Conservation (phyloP, 1,140 invertebrate genomes). For the Calephelis nemesis region DNA sequence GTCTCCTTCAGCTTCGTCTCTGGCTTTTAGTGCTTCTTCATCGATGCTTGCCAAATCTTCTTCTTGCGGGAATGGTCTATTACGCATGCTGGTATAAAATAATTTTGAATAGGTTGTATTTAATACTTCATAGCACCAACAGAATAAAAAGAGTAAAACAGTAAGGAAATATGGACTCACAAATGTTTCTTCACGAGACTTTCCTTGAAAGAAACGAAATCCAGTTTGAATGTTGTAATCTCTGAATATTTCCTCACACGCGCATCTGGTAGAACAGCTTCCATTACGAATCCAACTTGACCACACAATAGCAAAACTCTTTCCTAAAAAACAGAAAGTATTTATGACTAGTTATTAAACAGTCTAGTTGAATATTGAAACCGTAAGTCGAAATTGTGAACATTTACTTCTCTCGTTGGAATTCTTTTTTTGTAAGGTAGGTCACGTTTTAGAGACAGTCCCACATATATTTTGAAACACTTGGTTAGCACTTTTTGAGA, state of each 20-base stretch:
- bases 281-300: slow-evolving; percentile 61
- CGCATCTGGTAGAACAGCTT: slow-evolving; percentile 55
- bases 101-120: too few species aligned
- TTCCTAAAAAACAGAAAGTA: slow-evolving; percentile 41
- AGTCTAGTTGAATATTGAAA: too few species aligned
- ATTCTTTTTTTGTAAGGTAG: too few species aligned
- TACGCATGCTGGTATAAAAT: slow-evolving; percentile 45
- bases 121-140: too few species aligned
- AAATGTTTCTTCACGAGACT: slow-evolving; percentile 64
- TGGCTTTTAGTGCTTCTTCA: slow-evolving; percentile 68
- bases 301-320: slow-evolving; percentile 57
- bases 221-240: slow-evolving; percentile 64
- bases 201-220: slow-evolving; percentile 61
- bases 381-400: too few species aligned
- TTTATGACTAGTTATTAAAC: too few species aligned
- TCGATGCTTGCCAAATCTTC: slow-evolving; percentile 71
- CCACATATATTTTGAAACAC: too few species aligned
- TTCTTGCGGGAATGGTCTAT: slow-evolving; percentile 65
- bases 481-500: too few species aligned
- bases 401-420: too few species aligned
- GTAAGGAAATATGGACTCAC: slow-evolving; percentile 42
- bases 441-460: too few species aligned
- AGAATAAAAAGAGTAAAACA: too few species aligned
- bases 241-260: slow-evolving; percentile 47
- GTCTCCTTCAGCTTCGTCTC: slow-evolving; percentile 56